A percentile compares a stretch with the other conserved stretches of the same genome.
Conservation (phyloP, 2,797 vertebrate species). For the Atherinosoma microstoma region DNA sequence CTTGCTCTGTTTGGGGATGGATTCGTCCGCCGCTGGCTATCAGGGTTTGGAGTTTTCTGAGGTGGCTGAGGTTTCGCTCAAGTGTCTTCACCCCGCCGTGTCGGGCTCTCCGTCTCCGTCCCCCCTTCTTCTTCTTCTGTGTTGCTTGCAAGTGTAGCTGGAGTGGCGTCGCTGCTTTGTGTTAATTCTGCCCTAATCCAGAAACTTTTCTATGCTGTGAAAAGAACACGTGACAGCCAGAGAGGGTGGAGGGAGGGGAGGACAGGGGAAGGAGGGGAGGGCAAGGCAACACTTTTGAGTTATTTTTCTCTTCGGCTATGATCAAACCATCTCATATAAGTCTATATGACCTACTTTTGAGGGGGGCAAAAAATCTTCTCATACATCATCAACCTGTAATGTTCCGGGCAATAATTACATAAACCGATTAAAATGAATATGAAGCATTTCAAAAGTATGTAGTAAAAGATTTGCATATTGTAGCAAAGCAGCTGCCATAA, state of each 20-base stretch:
- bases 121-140: slow-evolving; percentile 68
- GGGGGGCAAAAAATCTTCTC: neutral
- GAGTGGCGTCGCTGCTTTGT: slow-evolving; percentile 83
- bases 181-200: slow-evolving; percentile 86
- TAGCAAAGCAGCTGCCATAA: slow-evolving; percentile 75
- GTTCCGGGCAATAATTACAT: neutral
- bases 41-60: slow-evolving; percentile 51
- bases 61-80: slow-evolving; percentile 54
- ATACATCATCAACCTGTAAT: neutral
- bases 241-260: slow-evolving; percentile 47
- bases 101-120: slow-evolving; percentile 53
- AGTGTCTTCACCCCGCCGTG: slow-evolving; percentile 57
- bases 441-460: slow-evolving; percentile 52
- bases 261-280: neutral
- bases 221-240: slow-evolving; percentile 85
- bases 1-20: slow-evolving; percentile 40
- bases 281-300: slow-evolving; percentile 69
- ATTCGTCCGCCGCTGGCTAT: slow-evolving; percentile 45
- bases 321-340: slow-evolving; percentile 47
- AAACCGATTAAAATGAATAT: neutral
- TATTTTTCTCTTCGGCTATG: slow-evolving; percentile 51
- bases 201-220: slow-evolving; percentile 89
- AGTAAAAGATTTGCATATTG: slow-evolving; percentile 76
- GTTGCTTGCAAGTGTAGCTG: slow-evolving; percentile 74
- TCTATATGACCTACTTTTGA: slow-evolving; percentile 21